A percentile compares a stretch with the other conserved stretches of the same genome.
Conservation (phyloP, 30 jellyfish, hydroid and myxozoan species). For the Rhopilema esculentum region DNA sequence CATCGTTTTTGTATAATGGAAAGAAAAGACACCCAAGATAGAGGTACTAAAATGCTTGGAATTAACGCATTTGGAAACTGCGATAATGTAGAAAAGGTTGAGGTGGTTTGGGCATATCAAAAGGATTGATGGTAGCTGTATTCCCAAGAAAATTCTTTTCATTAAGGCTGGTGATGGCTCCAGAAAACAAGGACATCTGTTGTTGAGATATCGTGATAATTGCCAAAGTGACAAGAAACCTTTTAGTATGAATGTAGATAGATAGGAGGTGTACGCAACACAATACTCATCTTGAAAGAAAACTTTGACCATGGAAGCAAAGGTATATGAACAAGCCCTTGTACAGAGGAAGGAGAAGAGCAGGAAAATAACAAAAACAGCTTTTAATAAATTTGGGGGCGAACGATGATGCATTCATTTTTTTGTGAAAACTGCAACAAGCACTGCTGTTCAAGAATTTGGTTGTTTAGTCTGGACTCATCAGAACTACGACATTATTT, state of each 20-base stretch:
- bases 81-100: slow-evolving; percentile 2
- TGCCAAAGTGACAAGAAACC: slow-evolving; percentile 33
- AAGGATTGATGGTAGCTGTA: slow-evolving; percentile 8
- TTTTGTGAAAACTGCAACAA: background rate
- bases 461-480: background rate
- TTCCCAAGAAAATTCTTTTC: slow-evolving; percentile 33
- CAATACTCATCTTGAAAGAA: slow-evolving; percentile 33
- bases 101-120: slow-evolving; percentile 40
- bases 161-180: slow-evolving; percentile 53
- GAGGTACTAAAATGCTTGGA: slow-evolving; percentile 11
- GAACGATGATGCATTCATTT: background rate
- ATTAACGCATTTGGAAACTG: background rate
- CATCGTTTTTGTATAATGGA: too few relatives aligned
- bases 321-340: slow-evolving; percentile 48
- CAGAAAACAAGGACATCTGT: slow-evolving; percentile 28
- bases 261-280: slow-evolving; percentile 32
- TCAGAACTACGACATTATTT: background rate
- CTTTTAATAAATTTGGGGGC: background rate
- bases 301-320: slow-evolving; percentile 39
- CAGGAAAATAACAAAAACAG: background rate
- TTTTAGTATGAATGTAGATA: slow-evolving; percentile 26
- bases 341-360: slow-evolving; percentile 15
- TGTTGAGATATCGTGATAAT: slow-evolving; percentile 28
- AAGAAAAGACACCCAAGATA: too few relatives aligned
- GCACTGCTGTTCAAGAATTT: background rate